Evolutionary conservation across 2,797 vertebrate genomes (phyloP), one percentile per base, ranked within the genome.

Genomic region (Zalophus californianus): DNA sequence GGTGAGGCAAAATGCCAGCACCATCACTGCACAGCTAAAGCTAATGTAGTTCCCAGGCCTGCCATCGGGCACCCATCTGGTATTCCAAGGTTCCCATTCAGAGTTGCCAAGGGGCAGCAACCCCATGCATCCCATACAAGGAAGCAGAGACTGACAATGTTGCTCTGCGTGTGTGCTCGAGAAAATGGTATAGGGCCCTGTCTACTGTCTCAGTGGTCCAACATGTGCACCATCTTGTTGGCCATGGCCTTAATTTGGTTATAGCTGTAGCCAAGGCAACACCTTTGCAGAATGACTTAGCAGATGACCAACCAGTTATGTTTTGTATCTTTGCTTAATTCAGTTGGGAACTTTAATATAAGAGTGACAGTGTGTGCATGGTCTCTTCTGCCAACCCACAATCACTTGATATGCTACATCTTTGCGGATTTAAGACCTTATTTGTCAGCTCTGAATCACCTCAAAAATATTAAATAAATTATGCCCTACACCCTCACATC

Each of bases 1-100:
- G 97, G 94, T 52, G 54, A 91, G 50, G 97, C 97, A 79, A 96
- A 94, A 91, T 88, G 97, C 98, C 96, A 97, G 92, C 73, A 93
- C 72, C 90, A 86, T 82, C 80, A 32, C 60, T 88, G 68, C 14
- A 38, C 3, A 54, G 60, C 93, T 60, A 79, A 54, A 32, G 79
- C 16, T 86, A 85, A 75, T 86, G 68, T 11, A 50, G 96, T 68
- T 83, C 14, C 35, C 41, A 0, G 70, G 62, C 23, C 77, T 86
- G 54, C 58, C 94, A 70, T 0, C 18, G 44, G 94, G 38, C 18
- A 8, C 66, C 72, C 78, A 79, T 89, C 80, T 78, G 52, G 38
- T 27, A 35, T 80, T 44, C 89, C 29, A 75, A 75, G 84, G 58
- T 50, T 78, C 29, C 86, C 60, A 56, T 64, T 41, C 35, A 82